These are phyloP conservation scores for Paramormyrops kingsleyae DNA, from an alignment of 2,113 vertebrate genomes.

Conservation along the genomic window DNA sequence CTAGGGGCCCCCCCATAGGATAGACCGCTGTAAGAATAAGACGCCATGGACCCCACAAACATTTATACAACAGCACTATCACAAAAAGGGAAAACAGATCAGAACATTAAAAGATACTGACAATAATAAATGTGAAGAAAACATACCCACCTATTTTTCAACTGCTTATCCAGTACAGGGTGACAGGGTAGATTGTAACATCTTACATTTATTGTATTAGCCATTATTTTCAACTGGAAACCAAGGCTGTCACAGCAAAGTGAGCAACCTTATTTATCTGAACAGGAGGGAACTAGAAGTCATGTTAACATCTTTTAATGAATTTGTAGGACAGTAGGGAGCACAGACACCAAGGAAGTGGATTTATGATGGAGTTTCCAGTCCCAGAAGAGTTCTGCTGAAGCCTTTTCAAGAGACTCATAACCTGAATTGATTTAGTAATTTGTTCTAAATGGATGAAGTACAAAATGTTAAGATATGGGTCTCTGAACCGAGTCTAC, in stretches of 20 bases:
- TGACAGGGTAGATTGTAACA: background rate
- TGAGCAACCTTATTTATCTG: background rate
- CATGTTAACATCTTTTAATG: background rate
- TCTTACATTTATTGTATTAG: background rate
- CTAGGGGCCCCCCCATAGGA: background rate
- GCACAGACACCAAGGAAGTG: background rate
- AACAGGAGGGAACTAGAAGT: background rate
- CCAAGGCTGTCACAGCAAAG: background rate
- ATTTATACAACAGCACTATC: constrained; percentile 43
- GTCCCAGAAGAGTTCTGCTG: background rate
- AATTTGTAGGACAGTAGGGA: background rate
- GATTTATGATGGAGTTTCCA: background rate
- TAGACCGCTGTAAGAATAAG: constrained; percentile 42
- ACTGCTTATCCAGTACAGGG: background rate
- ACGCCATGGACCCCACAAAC: constrained; percentile 20
- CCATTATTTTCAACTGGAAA: background rate
- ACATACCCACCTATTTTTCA: background rate
- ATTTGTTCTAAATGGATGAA: background rate
- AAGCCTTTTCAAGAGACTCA: background rate
- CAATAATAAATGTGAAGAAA: constrained; percentile 10
- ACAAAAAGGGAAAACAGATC: constrained; percentile 37
- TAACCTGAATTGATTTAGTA: background rate
- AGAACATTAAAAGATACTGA: constrained; percentile 17
- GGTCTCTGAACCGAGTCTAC: background rate
- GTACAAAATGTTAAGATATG: background rate